Evolutionary conservation across 1,140 invertebrate species (phyloP).

Genomic region (Radopholus similis): DNA sequence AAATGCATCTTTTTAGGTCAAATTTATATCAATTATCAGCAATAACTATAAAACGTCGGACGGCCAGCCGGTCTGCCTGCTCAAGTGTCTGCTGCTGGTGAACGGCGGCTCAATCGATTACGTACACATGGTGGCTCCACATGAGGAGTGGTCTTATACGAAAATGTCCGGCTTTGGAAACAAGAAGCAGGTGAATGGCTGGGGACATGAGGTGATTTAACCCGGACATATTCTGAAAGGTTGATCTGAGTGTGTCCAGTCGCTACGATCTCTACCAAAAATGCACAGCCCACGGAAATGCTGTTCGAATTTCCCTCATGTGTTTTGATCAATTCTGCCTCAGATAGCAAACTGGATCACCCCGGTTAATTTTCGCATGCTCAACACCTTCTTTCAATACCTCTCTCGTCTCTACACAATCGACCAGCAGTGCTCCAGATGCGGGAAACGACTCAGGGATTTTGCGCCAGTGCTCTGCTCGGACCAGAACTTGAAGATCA

Average conservation of each 20-base stretch:
- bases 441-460: slow-evolving; percentile 8
- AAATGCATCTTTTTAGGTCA: slow-evolving; percentile 15
- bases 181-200: slow-evolving; percentile 10
- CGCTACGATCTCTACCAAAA: slow-evolving; percentile 25
- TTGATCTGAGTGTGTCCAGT: slow-evolving; percentile 23
- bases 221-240: slow-evolving; percentile 8
- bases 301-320: neutral
- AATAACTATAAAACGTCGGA: slow-evolving; percentile 14
- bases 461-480: neutral
- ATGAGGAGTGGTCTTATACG: slow-evolving; percentile 27
- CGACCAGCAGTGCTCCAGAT: neutral
- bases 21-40: neutral
- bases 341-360: neutral
- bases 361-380: neutral
- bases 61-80: slow-evolving; percentile 9
- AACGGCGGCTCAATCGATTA: slow-evolving; percentile 32
- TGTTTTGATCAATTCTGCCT: neutral
- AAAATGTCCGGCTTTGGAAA: slow-evolving; percentile 1
- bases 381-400: neutral
- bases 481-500: neutral
- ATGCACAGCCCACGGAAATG: slow-evolving; percentile 6
- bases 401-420: slow-evolving; percentile 7
- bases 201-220: neutral
- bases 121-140: slow-evolving; percentile 26
- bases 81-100: slow-evolving; percentile 21